Percentiles rank a stretch among this genome's conserved stretches.
Conservation (phyloP, 2,888 invertebrate species). For the Trichopria drosophilae region DNA sequence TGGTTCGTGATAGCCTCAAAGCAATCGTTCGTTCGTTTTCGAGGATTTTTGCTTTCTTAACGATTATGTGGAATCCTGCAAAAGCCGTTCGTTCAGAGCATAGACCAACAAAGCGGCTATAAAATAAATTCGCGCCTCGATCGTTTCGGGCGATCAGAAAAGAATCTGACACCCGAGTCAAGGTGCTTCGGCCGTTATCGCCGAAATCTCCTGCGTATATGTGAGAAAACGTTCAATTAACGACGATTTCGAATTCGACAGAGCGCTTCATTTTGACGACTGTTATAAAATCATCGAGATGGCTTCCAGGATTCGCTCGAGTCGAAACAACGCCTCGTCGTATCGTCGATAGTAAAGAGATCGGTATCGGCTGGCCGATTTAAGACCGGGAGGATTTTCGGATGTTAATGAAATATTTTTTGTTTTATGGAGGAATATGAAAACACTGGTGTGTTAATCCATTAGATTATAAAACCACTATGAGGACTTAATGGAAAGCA, state of each 20-base stretch:
- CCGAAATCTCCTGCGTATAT: conserved; percentile 32
- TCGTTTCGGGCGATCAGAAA: conserved; percentile 37
- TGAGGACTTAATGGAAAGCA: too few species aligned
- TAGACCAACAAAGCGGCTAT: too few species aligned
- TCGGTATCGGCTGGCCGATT: conserved; percentile 54
- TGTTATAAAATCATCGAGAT: conserved; percentile 51
- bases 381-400: conserved; percentile 46
- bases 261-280: conserved; percentile 38
- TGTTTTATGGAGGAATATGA: conserved; percentile 26
- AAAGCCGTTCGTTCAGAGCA: too few species aligned
- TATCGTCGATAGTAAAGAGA: conserved; percentile 53
- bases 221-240: conserved; percentile 56
- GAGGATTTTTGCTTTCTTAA: too few species aligned
- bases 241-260: conserved; percentile 46
- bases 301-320: conserved; percentile 47
- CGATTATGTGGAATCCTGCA: too few species aligned
- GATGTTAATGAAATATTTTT: conserved; percentile 51
- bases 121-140: conserved; percentile 37
- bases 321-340: conserved; percentile 42
- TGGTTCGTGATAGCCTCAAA: too few species aligned
- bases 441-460: too few species aligned
- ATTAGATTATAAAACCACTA: too few species aligned
- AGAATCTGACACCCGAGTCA: conserved; percentile 45
- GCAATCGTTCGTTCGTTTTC: too few species aligned
- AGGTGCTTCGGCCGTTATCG: conserved; percentile 32